These are phyloP conservation scores for Ophion obscuratus DNA, from an alignment of 2,888 invertebrate species.

Conservation along the genomic window DNA sequence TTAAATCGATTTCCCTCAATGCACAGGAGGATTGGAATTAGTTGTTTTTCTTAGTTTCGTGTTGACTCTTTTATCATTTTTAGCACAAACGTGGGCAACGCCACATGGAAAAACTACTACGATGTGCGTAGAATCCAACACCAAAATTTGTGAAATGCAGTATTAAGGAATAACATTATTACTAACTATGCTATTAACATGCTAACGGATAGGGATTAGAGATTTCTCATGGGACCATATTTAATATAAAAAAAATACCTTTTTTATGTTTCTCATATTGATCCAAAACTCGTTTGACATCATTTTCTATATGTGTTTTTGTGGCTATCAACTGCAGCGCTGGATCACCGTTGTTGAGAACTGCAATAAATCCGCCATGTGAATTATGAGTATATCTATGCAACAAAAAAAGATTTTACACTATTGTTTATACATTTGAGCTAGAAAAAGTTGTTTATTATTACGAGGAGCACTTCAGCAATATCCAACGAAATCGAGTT, in stretches of 20 bases:
- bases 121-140: too few relatives aligned
- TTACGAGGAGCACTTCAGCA: too few relatives aligned
- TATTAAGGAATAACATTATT: neutral
- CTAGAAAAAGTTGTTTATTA: too few relatives aligned
- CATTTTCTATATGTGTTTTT: slow-evolving; percentile 75
- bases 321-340: slow-evolving; percentile 75
- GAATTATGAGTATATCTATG: neutral
- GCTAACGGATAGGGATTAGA: slow-evolving; percentile 4
- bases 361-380: neutral
- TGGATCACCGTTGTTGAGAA: slow-evolving; percentile 75
- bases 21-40: too few relatives aligned
- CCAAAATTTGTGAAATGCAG: neutral
- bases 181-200: neutral
- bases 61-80: too few relatives aligned
- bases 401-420: neutral
- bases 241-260: slow-evolving; percentile 61
- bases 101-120: too few relatives aligned
- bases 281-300: slow-evolving; percentile 74
- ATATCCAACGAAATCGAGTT: too few relatives aligned
- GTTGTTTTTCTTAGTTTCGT: too few relatives aligned
- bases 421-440: too few relatives aligned
- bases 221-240: neutral
- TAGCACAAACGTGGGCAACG: too few relatives aligned
- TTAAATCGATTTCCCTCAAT: too few relatives aligned
- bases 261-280: slow-evolving; percentile 72